Percentiles rank a stretch among this genome's conserved stretches.
These are phyloP conservation scores for Podarcis siculus DNA, from an alignment of 2,797 vertebrate genomes.

Conservation along the genomic window DNA sequence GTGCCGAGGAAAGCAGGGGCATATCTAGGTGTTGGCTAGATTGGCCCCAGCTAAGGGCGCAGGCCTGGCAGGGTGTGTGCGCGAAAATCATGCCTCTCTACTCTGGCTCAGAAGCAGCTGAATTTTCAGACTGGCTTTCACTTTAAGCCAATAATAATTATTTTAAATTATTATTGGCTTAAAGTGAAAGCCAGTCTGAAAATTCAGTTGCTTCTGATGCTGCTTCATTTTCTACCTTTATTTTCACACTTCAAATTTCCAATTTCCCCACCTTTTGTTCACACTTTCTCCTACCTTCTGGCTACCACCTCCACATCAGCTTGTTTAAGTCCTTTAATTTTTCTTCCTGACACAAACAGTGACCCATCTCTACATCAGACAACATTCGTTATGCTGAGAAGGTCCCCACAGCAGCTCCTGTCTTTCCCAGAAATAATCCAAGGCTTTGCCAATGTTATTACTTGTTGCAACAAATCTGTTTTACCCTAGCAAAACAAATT, in stretches of 20 bases:
- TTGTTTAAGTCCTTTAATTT: not conserved
- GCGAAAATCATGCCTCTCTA: too few species aligned
- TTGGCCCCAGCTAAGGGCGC: too few species aligned
- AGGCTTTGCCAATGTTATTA: constrained; percentile 26
- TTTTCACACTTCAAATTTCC: not conserved
- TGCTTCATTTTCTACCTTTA: not conserved
- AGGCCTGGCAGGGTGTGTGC: not conserved
- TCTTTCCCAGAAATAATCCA: not conserved
- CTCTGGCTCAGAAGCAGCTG: not conserved
- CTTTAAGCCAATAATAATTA: not conserved
- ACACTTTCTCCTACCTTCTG: not conserved
- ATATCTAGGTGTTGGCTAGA: too few species aligned
- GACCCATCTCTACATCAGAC: not conserved
- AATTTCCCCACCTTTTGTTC: not conserved
- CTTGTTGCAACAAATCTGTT: not conserved
- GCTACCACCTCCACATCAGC: too few species aligned
- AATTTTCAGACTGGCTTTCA: not conserved
- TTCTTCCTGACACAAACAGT: not conserved
- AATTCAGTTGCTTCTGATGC: not conserved
- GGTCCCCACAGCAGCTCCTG: constrained; percentile 25
- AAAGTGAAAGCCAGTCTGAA: not conserved
- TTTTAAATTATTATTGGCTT: too few species aligned
- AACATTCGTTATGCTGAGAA: constrained; percentile 21
- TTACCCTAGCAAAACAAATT: not conserved
- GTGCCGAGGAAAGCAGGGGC: not conserved